These are phyloP conservation scores for Lamprologus tigripictilis DNA, from an alignment of 2,113 vertebrate genomes.

Conservation along the genomic window DNA sequence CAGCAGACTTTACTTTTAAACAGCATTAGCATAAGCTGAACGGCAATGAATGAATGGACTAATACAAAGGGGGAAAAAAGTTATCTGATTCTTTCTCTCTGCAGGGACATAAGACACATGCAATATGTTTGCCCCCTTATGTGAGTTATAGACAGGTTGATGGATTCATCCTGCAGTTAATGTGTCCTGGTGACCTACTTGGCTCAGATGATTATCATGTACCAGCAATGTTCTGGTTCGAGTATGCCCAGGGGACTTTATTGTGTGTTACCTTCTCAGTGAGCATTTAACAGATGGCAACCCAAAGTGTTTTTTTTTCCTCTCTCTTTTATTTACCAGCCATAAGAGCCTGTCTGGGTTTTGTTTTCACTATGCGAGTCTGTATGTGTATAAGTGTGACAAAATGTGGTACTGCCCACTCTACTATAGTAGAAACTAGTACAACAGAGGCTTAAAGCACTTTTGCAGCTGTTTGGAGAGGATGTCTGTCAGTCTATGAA, in stretches of 20 bases:
- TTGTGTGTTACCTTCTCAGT: constrained; percentile 27
- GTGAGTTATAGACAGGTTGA: constrained; percentile 16
- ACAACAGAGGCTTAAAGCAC: background rate
- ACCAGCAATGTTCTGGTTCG: constrained; percentile 42
- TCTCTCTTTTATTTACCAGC: background rate
- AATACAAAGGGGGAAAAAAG: background rate
- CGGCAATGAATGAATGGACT: background rate
- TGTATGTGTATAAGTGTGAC: background rate
- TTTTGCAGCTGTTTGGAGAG: background rate
- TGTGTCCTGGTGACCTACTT: constrained; percentile 50
- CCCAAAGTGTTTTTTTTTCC: background rate
- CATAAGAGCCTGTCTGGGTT: background rate
- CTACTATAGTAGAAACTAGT: background rate
- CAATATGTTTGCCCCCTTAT: background rate
- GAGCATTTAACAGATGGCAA: constrained; percentile 47
- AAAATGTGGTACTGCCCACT: background rate
- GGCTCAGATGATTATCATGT: constrained; percentile 44
- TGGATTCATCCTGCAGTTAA: constrained; percentile 24
- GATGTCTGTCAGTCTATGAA: background rate
- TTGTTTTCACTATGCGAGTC: background rate
- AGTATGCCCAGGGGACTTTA: constrained; percentile 25
- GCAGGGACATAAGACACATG: background rate
- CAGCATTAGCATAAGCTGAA: background rate
- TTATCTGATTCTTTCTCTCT: background rate
- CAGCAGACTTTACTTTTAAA: background rate